phyloP scores from a whole-genome alignment of 1,140 invertebrate species.

The Bombus superbus region DNA sequence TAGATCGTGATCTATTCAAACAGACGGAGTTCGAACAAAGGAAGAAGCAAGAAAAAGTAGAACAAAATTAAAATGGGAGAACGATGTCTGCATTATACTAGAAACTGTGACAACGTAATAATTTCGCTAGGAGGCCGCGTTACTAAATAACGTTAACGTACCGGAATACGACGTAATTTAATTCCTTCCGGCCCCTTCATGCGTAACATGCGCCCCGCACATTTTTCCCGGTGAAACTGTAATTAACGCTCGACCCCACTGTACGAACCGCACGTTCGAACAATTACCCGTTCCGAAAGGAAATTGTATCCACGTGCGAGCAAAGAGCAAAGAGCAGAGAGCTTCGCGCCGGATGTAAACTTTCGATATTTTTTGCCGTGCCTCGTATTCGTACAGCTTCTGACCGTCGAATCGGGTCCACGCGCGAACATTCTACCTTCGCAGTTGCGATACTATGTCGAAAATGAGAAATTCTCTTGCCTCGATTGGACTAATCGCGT shows the following conservation, averaged over 20 bases:
- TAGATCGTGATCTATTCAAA: too few relatives aligned
- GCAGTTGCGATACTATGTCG: too few relatives aligned
- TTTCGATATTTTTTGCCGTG: slow-evolving; percentile 24
- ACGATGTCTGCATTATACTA: background rate
- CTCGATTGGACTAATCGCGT: background rate
- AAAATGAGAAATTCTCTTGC: background rate
- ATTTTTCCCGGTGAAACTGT: slow-evolving; percentile 33
- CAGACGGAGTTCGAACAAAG: background rate
- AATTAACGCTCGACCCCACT: slow-evolving; percentile 22
- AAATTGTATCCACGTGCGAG: slow-evolving; percentile 53
- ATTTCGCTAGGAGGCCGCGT: slow-evolving; percentile 8
- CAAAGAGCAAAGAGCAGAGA: background rate
- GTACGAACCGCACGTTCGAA: slow-evolving; percentile 23
- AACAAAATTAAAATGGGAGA: background rate
- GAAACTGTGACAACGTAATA: background rate
- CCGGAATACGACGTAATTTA: slow-evolving; percentile 36
- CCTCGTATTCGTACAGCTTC: background rate
- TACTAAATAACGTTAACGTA: slow-evolving; percentile 3
- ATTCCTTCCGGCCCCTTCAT: slow-evolving; percentile 34
- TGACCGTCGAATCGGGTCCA: background rate
- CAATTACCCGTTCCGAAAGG: slow-evolving; percentile 34
- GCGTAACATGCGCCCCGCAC: slow-evolving; percentile 19
- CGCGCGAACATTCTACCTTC: background rate
- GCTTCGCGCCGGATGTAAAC: background rate
- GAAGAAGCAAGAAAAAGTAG: background rate